A percentile compares a stretch with the other conserved stretches of the same genome.
These are phyloP conservation scores for Harpagoxenus sublaevis DNA, from an alignment of 2,888 invertebrate species.

Conservation along the genomic window DNA sequence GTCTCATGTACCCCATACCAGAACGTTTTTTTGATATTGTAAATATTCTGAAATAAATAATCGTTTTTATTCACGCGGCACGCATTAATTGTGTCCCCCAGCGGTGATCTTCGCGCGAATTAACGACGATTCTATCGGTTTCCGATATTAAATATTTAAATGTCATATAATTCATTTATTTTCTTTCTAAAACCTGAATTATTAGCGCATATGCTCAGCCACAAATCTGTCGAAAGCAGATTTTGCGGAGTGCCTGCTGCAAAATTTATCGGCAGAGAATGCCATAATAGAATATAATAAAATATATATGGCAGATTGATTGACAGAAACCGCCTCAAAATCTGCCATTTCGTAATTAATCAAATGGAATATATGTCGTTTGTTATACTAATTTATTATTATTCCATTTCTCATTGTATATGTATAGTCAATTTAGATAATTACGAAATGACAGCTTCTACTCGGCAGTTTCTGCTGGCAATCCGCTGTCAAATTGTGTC, in stretches of 20 bases:
- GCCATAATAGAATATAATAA: not conserved
- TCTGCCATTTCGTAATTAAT: not conserved
- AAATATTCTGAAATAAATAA: conserved; percentile 86
- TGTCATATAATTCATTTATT: not conserved
- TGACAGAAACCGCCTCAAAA: not conserved
- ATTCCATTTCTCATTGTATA: not conserved
- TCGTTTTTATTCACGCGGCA: conserved; percentile 83
- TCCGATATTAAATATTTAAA: not conserved
- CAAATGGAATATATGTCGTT: not conserved
- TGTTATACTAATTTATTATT: not conserved
- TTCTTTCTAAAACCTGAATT: not conserved
- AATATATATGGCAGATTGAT: not conserved
- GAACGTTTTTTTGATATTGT: conserved; percentile 83
- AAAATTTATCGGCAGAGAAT: not conserved
- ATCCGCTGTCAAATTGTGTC: not conserved
- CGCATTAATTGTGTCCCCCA: not conserved
- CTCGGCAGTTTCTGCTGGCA: not conserved
- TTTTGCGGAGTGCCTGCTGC: not conserved
- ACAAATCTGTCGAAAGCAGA: not conserved
- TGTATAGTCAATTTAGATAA: not conserved
- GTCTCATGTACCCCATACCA: conserved; percentile 79
- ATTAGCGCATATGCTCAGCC: not conserved
- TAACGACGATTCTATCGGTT: not conserved
- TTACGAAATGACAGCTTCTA: not conserved
- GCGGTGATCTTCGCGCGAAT: not conserved